A percentile compares a stretch with the other conserved stretches of the same genome.
phyloP scores from a whole-genome alignment of 2,888 invertebrate species.

The Pterostichus niger region DNA sequence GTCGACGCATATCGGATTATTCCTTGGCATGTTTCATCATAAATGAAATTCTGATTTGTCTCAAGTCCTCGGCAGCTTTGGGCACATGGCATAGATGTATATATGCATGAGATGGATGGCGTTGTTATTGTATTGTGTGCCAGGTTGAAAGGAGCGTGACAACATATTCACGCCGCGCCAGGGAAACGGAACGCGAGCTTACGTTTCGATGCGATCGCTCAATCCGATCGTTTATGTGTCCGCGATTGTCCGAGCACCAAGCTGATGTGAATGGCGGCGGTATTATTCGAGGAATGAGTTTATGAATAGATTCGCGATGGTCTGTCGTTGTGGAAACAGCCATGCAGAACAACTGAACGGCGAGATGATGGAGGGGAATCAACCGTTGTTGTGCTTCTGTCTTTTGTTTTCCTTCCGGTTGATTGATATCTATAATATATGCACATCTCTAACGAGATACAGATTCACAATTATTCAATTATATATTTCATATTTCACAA shows the following conservation, averaged over 20 bases:
- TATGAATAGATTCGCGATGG: slow-evolving; percentile 45
- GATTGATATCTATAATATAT: slow-evolving; percentile 19
- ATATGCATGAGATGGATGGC: slow-evolving; percentile 45
- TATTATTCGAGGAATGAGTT: slow-evolving; percentile 51
- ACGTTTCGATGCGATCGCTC: slow-evolving; percentile 51
- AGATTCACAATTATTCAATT: not conserved
- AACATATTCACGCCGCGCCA: slow-evolving; percentile 48
- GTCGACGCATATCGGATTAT: slow-evolving; percentile 32
- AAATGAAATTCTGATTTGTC: slow-evolving; percentile 55
- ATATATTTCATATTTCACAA: no score
- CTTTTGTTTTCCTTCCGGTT: slow-evolving; percentile 23
- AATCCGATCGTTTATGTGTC: slow-evolving; percentile 53
- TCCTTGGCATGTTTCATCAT: slow-evolving; percentile 5
- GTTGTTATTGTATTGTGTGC: slow-evolving; percentile 44
- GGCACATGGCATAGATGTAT: not conserved
- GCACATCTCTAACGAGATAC: not conserved
- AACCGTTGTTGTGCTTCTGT: slow-evolving; percentile 21
- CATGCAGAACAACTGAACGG: slow-evolving; percentile 15
- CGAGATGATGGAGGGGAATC: slow-evolving; percentile 18
- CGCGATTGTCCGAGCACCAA: slow-evolving; percentile 46
- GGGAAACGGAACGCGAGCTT: slow-evolving; percentile 46
- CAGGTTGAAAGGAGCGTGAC: slow-evolving; percentile 52
- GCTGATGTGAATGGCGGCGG: slow-evolving; percentile 46
- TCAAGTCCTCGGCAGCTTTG: slow-evolving; percentile 26
- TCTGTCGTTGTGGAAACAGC: slow-evolving; percentile 32